Percentiles rank a stretch among this genome's conserved stretches.
These are phyloP conservation scores for Gadus macrocephalus DNA, from an alignment of 2,113 vertebrate species.

Conservation along the genomic window DNA sequence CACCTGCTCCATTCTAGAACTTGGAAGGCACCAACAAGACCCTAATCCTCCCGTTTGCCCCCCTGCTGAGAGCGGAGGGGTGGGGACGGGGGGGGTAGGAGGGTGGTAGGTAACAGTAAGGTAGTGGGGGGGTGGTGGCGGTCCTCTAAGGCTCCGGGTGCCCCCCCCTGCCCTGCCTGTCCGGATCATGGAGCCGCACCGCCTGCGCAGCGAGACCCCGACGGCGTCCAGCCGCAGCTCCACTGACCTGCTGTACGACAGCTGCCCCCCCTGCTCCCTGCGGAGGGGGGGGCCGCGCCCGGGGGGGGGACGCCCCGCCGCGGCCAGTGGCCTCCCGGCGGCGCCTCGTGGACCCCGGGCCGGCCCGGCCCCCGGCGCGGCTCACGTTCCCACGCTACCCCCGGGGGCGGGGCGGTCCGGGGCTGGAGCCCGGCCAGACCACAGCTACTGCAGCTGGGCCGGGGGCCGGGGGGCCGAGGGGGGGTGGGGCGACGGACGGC, in stretches of 20 bases:
- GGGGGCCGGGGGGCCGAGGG: slow-evolving; percentile 41
- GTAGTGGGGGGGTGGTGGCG: slow-evolving; percentile 29
- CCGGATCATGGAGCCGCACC: slow-evolving; percentile 59
- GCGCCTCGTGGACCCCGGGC: slow-evolving; percentile 46
- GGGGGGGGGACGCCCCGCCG: slow-evolving; percentile 8
- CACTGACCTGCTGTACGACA: slow-evolving; percentile 55
- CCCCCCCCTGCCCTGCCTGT: slow-evolving; percentile 24
- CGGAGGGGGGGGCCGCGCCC: slow-evolving; percentile 40
- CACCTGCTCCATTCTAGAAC: neutral
- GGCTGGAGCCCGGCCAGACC: slow-evolving; percentile 60
- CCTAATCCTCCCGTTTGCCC: slow-evolving; percentile 33
- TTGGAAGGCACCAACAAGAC: slow-evolving; percentile 28
- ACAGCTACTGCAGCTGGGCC: slow-evolving; percentile 66
- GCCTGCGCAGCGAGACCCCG: slow-evolving; percentile 52
- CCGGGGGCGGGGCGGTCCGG: slow-evolving; percentile 48
- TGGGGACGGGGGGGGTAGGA: slow-evolving; percentile 3
- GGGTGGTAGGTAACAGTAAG: slow-evolving; percentile 22
- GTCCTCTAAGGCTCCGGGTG: slow-evolving; percentile 38
- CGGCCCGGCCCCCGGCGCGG: slow-evolving; percentile 52
- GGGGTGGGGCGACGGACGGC: slow-evolving; percentile 29
- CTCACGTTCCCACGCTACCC: slow-evolving; percentile 58
- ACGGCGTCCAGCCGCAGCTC: slow-evolving; percentile 58
- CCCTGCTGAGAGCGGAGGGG: slow-evolving; percentile 30
- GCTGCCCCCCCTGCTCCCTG: slow-evolving; percentile 28
- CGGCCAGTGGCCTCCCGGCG: neutral